Base-by-base conservation (phyloP, 1,140 invertebrate genomes). In the Bombus superbus region DNA sequence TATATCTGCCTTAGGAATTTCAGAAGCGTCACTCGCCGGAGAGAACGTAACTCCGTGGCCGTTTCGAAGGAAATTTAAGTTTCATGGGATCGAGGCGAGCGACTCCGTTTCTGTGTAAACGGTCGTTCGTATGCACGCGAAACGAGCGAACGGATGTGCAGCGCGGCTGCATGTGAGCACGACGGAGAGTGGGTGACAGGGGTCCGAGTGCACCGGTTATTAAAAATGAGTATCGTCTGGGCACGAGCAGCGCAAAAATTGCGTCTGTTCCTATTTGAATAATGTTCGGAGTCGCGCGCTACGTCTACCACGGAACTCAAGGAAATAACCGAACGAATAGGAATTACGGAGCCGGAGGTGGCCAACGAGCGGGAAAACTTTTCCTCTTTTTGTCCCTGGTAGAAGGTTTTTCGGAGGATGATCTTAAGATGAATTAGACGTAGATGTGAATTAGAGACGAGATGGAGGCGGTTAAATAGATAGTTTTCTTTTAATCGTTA, bases 1-100 rank as follows among this genome's bases (percentile, higher is more conserved):
- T 86, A 88, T 89, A 90, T 92, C 89, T 80, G 79, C 88, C 82
- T 92, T 91, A 92, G 89, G 88, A 93, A 94, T 94, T 93, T 93
- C 92, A 90, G 89, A 93, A 92, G 84, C 92, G 91, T 93, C 91
- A 90, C 91, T 93, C 89, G 90, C 89, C 87, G 87, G 71, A 74
- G 64, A 78, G 66, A 44, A 89, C 92, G 89, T 90, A 93, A 92
- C 91, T 90, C 88, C 86, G 76, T 86, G 88, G 89, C 90, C 87
- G 90, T 93, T 93, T 88, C 90, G 89, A 91, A 92, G 92, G 88
- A 93, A 93, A 93, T 93, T 93, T 90, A 92, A 93, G 93, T 93
- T 93, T 93, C 91, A 93, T 93, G 86, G 89, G 83, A 89, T 91
- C 86, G 87, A 62, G 81, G 68, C 81, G 68, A n/a, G 18, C 80